Evolutionary conservation across 2,797 vertebrate species (phyloP).

Genomic region (Gallinago solitaria): DNA sequence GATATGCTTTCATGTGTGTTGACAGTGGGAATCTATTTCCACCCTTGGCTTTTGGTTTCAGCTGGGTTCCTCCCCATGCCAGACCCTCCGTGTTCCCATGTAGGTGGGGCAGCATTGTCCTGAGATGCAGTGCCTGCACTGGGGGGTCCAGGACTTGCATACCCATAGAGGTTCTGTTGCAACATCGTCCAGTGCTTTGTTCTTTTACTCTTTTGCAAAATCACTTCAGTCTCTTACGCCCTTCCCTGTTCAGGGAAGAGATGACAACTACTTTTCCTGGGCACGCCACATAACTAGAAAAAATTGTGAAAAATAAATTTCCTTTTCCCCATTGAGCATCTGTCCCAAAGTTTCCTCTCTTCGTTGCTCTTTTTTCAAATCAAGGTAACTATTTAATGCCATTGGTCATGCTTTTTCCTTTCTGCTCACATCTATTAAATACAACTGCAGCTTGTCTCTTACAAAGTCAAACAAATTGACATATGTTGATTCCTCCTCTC

Average conservation of each 20-base stretch:
- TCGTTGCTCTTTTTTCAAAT: neutral
- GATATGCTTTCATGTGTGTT: accelerated
- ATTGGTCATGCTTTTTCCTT: neutral
- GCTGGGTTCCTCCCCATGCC: neutral
- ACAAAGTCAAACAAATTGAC: neutral
- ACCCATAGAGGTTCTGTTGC: accelerated
- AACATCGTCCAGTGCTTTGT: accelerated
- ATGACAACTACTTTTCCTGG: neutral
- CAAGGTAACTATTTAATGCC: neutral
- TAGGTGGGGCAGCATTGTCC: too few species aligned
- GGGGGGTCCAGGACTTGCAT: accelerated
- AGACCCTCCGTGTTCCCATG: accelerated
- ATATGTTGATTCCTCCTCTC: neutral
- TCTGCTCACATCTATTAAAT: neutral
- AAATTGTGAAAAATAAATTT: neutral
- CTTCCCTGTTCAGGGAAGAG: neutral
- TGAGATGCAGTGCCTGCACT: neutral
- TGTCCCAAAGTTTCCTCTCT: neutral
- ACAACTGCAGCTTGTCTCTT: neutral
- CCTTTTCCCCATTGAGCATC: neutral
- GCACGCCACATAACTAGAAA: neutral
- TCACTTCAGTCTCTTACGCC: neutral
- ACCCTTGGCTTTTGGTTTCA: neutral
- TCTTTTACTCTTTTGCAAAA: neutral
- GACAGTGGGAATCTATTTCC: neutral